Evolutionary conservation across 1,140 invertebrate species (phyloP).

Genomic region (Danaus melanippus): DNA sequence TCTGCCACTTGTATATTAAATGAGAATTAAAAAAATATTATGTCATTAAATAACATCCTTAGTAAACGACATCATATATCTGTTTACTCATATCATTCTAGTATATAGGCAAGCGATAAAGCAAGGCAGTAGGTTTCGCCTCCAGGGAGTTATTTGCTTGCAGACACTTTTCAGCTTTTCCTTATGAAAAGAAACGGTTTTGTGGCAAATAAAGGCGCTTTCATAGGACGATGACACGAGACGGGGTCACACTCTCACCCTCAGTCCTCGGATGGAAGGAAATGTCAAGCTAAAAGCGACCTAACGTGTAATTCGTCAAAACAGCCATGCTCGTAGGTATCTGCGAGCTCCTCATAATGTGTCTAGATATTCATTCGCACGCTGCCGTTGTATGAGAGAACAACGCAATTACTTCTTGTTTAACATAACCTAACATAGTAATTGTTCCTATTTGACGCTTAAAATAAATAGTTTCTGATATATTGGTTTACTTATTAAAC

Average conservation of each 20-base stretch:
- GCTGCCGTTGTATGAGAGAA: constrained; percentile 35
- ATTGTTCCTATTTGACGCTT: no score
- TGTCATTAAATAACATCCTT: constrained; percentile 19
- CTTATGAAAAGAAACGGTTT: constrained; percentile 71
- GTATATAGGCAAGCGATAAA: constrained; percentile 37
- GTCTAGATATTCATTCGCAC: constrained; percentile 47
- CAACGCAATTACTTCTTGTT: constrained; percentile 51
- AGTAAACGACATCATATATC: constrained; percentile 40
- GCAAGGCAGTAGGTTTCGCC: constrained; percentile 64
- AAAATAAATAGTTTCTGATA: no score
- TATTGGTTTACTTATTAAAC: no score
- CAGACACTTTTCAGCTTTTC: constrained; percentile 69
- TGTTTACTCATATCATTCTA: constrained; percentile 57
- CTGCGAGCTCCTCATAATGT: constrained; percentile 28
- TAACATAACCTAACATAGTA: constrained; percentile 3
- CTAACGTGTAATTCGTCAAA: constrained; percentile 65
- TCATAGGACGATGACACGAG: constrained; percentile 71
- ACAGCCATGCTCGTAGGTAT: constrained; percentile 33
- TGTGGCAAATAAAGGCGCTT: constrained; percentile 69
- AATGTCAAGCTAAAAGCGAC: constrained; percentile 60
- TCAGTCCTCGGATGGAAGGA: constrained; percentile 57
- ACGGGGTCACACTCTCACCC: constrained; percentile 63
- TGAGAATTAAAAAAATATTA: no score
- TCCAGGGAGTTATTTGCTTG: constrained; percentile 69
- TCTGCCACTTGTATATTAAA: not conserved